These are phyloP conservation scores for Cydia strobilella DNA, from an alignment of 1,140 invertebrate species.

Conservation along the genomic window DNA sequence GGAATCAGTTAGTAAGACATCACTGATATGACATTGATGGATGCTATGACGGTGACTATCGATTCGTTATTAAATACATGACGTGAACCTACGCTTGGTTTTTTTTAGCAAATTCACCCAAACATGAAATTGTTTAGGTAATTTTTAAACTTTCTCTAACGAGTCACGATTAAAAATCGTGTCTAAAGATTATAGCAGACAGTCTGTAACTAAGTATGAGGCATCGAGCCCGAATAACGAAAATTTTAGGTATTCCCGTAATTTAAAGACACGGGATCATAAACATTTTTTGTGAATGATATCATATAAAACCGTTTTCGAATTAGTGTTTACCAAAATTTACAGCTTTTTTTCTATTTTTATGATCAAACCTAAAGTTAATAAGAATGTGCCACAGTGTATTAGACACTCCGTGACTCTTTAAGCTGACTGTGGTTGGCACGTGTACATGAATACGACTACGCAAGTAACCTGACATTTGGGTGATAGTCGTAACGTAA, in stretches of 20 bases:
- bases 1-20: conserved; percentile 21
- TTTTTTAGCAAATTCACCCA: conserved; percentile 28
- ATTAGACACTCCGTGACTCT: background rate
- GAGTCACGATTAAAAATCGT: conserved; percentile 5
- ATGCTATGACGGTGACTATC: conserved; percentile 15
- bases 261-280: too few species aligned
- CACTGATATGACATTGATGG: conserved; percentile 26
- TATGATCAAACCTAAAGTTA: too few species aligned
- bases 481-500: conserved; percentile 1
- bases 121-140: conserved; percentile 21
- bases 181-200: background rate
- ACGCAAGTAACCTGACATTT: background rate
- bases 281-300: too few species aligned
- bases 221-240: too few species aligned
- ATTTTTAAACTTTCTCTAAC: conserved; percentile 17
- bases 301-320: too few species aligned
- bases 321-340: too few species aligned
- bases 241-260: too few species aligned
- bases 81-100: conserved; percentile 40
- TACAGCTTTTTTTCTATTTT: too few species aligned
- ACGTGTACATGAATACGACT: background rate
- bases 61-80: conserved; percentile 36
- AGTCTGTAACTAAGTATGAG: too few species aligned
- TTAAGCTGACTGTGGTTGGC: background rate
- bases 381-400: too few species aligned